A percentile compares a stretch with the other conserved stretches of the same genome.
Conservation (phyloP, 1,140 invertebrate genomes). For the Hylaeus anthracinus region DNA sequence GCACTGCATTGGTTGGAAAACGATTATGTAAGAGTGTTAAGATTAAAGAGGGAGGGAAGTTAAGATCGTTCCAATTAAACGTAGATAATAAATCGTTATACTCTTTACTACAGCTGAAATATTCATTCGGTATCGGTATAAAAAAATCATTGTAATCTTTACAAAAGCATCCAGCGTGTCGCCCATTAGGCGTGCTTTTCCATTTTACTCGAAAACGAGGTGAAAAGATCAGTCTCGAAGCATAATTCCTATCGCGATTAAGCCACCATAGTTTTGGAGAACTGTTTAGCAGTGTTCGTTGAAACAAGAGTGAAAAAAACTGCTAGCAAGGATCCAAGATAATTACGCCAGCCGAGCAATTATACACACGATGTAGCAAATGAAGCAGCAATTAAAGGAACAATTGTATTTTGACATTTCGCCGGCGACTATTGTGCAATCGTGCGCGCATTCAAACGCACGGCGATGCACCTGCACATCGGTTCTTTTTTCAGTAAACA, state of each 20-base stretch:
- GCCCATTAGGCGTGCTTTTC: too few species aligned
- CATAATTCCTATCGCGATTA: too few species aligned
- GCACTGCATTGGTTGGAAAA: not conserved
- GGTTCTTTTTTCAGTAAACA: not conserved
- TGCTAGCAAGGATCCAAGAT: too few species aligned
- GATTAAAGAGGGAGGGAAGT: not conserved
- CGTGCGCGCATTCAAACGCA: not conserved
- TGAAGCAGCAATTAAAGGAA: slow-evolving; percentile 9
- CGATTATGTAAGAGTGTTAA: not conserved
- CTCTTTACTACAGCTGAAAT: too few species aligned
- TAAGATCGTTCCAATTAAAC: not conserved
- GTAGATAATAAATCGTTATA: too few species aligned
- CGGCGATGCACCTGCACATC: not conserved
- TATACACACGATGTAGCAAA: not conserved
- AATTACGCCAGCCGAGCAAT: not conserved
- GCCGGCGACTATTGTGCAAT: not conserved
- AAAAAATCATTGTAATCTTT: too few species aligned
- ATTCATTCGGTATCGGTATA: too few species aligned
- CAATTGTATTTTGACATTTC: slow-evolving; percentile 27
- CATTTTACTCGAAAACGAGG: too few species aligned
- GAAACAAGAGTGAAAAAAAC: not conserved
- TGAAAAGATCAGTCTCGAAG: too few species aligned
- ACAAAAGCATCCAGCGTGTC: too few species aligned
- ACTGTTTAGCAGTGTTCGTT: too few species aligned
- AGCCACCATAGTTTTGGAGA: too few species aligned